phyloP scores from a whole-genome alignment of 2,888 invertebrate species.

The Chrysolina haemoptera region DNA sequence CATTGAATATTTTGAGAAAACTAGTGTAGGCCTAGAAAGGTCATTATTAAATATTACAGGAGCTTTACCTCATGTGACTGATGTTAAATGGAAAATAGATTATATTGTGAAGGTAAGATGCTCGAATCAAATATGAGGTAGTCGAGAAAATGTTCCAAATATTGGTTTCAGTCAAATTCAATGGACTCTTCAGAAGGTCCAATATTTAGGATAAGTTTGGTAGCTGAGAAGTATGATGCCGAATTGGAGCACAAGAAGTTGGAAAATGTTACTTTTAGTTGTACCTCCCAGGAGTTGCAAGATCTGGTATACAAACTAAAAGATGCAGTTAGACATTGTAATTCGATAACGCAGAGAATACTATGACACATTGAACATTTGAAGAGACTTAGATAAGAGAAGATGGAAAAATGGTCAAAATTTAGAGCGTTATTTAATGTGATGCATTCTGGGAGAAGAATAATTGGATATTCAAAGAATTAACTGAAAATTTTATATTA shows the following conservation, averaged over 20 bases:
- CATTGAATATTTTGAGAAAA: conserved; percentile 59
- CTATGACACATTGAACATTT: conserved; percentile 23
- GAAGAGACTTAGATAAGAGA: too few relatives aligned
- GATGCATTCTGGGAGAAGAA: too few relatives aligned
- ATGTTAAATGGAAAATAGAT: conserved; percentile 77
- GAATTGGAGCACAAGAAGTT: conserved; percentile 67
- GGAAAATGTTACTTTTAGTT: conserved; percentile 74
- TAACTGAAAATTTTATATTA: too few relatives aligned
- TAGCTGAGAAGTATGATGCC: conserved; percentile 61
- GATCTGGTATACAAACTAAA: conserved; percentile 79
- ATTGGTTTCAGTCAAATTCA: conserved; percentile 61
- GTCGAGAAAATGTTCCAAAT: neutral
- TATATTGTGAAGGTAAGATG: conserved; percentile 65
- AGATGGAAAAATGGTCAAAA: too few relatives aligned
- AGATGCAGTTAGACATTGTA: conserved; percentile 77
- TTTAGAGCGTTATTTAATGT: too few relatives aligned
- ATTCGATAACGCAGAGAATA: conserved; percentile 63
- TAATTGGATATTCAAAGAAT: too few relatives aligned
- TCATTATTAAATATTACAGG: conserved; percentile 64
- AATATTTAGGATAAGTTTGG: conserved; percentile 64
- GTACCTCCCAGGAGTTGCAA: conserved; percentile 77
- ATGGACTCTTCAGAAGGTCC: conserved; percentile 64
- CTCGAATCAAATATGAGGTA: neutral
- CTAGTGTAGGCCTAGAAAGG: conserved; percentile 59
- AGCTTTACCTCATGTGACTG: conserved; percentile 72